Evolutionary conservation across 1,140 invertebrate genomes (phyloP).

Genomic region (Hormaphis cornu): DNA sequence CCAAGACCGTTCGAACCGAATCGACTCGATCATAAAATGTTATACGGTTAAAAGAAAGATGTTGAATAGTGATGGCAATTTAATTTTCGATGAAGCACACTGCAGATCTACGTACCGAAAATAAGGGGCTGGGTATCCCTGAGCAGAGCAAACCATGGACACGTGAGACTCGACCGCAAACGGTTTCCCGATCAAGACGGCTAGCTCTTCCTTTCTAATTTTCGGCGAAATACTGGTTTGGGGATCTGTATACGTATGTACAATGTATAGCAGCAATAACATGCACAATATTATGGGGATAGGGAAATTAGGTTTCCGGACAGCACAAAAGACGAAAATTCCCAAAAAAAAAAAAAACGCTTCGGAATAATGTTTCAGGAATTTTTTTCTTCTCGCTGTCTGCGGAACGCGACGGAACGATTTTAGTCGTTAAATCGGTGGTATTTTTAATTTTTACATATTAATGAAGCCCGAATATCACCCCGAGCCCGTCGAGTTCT

Average conservation of each 20-base stretch:
- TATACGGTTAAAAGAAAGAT: no score
- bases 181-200: constrained; percentile 4
- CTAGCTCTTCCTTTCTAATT: constrained; percentile 28
- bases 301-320: no score
- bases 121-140: constrained; percentile 46
- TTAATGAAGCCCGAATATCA: constrained; percentile 10
- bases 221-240: constrained; percentile 35
- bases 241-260: constrained; percentile 30
- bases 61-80: no score
- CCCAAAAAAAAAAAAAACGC: no score
- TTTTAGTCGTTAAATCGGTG: background rate
- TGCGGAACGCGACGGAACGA: no score
- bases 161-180: constrained; percentile 35
- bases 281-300: no score
- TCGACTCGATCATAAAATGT: no score
- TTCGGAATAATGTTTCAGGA: no score
- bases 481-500: background rate
- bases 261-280: background rate
- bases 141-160: constrained; percentile 56
- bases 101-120: constrained; percentile 36
- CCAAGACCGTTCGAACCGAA: no score
- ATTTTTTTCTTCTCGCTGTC: no score
- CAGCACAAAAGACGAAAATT: no score
- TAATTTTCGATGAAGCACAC: no score
- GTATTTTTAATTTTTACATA: background rate